Evolutionary conservation across 2,113 vertebrate genomes (phyloP).

Genomic region (Mugil cephalus): DNA sequence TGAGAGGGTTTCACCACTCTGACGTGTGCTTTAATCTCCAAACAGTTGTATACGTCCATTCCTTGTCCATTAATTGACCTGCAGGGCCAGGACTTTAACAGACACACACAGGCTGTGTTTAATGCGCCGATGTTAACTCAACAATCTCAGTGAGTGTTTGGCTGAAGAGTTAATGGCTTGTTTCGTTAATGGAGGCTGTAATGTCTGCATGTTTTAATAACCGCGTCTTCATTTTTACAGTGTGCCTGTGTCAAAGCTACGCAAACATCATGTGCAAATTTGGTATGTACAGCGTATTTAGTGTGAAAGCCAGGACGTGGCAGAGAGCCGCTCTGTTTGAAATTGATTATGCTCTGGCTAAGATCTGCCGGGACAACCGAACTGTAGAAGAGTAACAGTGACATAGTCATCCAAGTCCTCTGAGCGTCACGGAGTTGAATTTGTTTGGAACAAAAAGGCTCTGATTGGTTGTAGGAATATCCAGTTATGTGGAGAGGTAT

Average conservation of each 20-base stretch:
- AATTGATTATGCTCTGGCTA: too few relatives aligned
- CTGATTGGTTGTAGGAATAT: too few relatives aligned
- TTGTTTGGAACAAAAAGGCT: too few relatives aligned
- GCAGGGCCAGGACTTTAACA: not conserved
- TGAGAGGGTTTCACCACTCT: too few relatives aligned
- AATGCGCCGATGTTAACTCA: conserved; percentile 8
- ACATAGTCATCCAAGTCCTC: too few relatives aligned
- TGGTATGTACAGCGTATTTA: conserved; percentile 26
- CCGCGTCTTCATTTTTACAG: not conserved
- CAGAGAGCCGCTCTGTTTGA: too few relatives aligned
- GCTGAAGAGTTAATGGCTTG: not conserved
- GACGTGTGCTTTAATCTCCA: not conserved
- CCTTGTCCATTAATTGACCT: too few relatives aligned
- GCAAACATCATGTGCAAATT: conserved; percentile 7
- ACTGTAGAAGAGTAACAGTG: too few relatives aligned
- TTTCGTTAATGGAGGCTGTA: not conserved
- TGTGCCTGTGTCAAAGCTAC: conserved; percentile 1
- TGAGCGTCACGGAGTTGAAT: too few relatives aligned
- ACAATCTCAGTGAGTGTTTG: not conserved
- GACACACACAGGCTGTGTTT: not conserved
- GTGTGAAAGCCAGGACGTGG: too few relatives aligned
- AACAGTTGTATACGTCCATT: not conserved
- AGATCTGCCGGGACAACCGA: too few relatives aligned
- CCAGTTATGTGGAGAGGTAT: too few relatives aligned
- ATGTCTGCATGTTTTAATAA: not conserved